A percentile compares a stretch with the other conserved stretches of the same genome.
phyloP scores from a whole-genome alignment of 2,888 invertebrate genomes.

The Sisyra terminalis region DNA sequence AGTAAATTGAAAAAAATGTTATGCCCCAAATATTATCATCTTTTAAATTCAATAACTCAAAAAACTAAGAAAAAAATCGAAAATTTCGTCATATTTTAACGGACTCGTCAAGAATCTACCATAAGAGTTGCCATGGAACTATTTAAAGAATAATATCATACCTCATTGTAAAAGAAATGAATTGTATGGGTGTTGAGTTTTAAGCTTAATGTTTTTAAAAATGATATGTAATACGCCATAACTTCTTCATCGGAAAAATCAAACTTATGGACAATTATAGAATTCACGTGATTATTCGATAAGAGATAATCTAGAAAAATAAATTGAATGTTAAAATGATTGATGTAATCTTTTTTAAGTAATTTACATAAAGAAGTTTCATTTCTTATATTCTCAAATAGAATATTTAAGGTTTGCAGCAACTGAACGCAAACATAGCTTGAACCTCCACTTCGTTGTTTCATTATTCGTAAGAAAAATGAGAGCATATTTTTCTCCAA shows the following conservation, averaged over 20 bases:
- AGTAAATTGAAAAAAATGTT: too few relatives aligned
- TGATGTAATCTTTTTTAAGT: constrained; percentile 3
- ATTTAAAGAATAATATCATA: constrained; percentile 20
- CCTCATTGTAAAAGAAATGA: constrained; percentile 99
- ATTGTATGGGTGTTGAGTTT: constrained; percentile 97
- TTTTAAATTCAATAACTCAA: too few relatives aligned
- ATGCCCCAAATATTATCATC: too few relatives aligned
- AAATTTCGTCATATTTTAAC: too few relatives aligned
- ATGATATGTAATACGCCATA: constrained; percentile 99
- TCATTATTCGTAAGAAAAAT: constrained; percentile 93
- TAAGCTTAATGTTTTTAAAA: constrained; percentile 92
- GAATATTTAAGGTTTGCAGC: constrained; percentile 92
- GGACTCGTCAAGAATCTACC: too few relatives aligned
- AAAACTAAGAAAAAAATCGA: too few relatives aligned
- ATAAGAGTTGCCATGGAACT: too few relatives aligned
- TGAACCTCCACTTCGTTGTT: constrained; percentile 85
- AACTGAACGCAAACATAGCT: constrained; percentile 96
- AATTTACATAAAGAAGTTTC: constrained; percentile 96
- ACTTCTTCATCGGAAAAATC: constrained; percentile 99
- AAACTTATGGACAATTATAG: constrained; percentile 98
- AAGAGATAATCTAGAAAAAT: constrained; percentile 81
- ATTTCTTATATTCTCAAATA: constrained; percentile 98
- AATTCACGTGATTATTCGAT: constrained; percentile 99
- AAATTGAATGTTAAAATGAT: constrained; percentile 9
- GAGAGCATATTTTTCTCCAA: constrained; percentile 98